Evolutionary conservation across 2,113 vertebrate species (phyloP), one percentile per base, ranked within the genome.

Genomic region (Actenoides lindsayi): DNA sequence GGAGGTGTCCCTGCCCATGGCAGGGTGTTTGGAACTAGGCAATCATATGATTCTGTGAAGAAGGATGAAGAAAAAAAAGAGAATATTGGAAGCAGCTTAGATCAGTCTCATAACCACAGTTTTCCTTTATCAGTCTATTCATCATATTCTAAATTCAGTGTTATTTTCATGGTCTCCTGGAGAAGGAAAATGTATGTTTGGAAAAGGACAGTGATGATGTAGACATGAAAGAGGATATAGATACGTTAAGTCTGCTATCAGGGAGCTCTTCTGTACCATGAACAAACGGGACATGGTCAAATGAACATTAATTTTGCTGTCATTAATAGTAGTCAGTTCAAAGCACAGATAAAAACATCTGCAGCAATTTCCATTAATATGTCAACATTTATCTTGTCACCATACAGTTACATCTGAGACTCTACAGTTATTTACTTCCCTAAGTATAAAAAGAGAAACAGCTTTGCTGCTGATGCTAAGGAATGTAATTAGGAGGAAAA

Each of bases 341-440:
- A 73, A 83, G 53, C 50, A 81, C 30, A 71, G n/a, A 69, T 37
- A n/a, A 81, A 82, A 93, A 48, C 59, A 89, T 86, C 67, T 94
- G 82, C 67, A 79, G 44, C 76, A 46, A 92, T 89, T 92, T 95
- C 37, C 80, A 87, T 84, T 94, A 88, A 56, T 89, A 78, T 82
- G 68, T 71, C 67, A 84, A 30, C 69, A 76, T 89, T 92, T 84
- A 79, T 89, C 39, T 74, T 83, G 64, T 92, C 67, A 84, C 30
- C 9, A 46, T 33, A 75, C 8, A 44, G 63, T 50, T 76, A 27
- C 67, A 78, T 87, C 77, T 87, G 77, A 68, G 24, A 28, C 30
- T 57, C 56, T 79, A 31, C 33, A 53, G 56, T 60, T 90, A 68
- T 48, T 96, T 57, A 65, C 28, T 90, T 80, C 24, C 31, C 9